These are phyloP conservation scores for Papilio elwesi DNA, from an alignment of 2,888 invertebrate species.

Conservation along the genomic window DNA sequence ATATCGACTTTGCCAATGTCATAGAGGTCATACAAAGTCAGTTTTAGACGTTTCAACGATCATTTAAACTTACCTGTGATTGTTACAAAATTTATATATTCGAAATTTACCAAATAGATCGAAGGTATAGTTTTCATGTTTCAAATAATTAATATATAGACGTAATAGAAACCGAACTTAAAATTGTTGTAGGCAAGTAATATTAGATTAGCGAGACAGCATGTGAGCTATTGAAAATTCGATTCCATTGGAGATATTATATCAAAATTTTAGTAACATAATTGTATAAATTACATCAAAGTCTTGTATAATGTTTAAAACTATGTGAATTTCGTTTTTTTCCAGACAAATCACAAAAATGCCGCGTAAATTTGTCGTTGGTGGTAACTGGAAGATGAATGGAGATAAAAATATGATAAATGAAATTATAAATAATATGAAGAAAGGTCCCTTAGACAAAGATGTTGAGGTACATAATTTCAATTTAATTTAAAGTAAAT, in stretches of 20 bases:
- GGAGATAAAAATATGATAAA: conserved; percentile 93
- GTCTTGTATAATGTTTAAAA: neutral
- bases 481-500: neutral
- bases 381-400: conserved; percentile 99
- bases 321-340: neutral
- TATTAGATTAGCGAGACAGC: neutral
- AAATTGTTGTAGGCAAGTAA: neutral
- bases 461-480: conserved; percentile 87
- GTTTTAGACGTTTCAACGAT: conserved; percentile 38
- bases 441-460: conserved; percentile 90
- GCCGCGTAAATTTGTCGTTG: conserved; percentile 97
- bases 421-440: conserved; percentile 91
- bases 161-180: conserved; percentile 2
- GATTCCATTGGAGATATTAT: neutral
- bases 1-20: conserved; percentile 51
- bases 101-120: conserved; percentile 7
- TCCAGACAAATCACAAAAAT: conserved; percentile 69
- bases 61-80: conserved; percentile 35
- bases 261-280: neutral
- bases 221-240: neutral
- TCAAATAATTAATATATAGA: neutral
- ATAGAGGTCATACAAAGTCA: conserved; percentile 52
- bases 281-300: neutral
- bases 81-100: conserved; percentile 38
- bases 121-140: neutral